phyloP scores from a whole-genome alignment of 2,113 vertebrate genomes.

The Leucoraja erinaceus region DNA sequence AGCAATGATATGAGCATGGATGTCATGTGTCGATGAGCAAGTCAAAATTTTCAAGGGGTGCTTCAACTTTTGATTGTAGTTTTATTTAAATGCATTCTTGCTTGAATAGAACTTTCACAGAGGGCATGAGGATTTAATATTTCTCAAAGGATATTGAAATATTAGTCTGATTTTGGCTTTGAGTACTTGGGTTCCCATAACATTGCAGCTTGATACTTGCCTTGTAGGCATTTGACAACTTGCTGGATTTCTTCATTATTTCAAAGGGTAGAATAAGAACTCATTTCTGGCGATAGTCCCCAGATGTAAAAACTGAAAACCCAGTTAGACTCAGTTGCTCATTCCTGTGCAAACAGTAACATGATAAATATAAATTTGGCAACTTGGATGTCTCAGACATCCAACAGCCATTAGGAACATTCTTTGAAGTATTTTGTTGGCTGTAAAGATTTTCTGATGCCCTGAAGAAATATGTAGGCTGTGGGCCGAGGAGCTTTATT shows the following conservation, averaged over 20 bases:
- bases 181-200: neutral
- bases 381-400: neutral
- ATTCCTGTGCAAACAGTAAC: neutral
- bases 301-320: neutral
- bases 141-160: neutral
- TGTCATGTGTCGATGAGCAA: neutral
- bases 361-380: neutral
- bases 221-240: neutral
- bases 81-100: neutral
- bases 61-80: neutral
- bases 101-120: neutral
- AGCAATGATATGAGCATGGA: neutral
- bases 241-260: neutral
- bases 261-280: neutral
- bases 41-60: neutral
- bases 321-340: neutral
- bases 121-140: neutral
- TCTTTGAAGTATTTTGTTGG: too few species aligned
- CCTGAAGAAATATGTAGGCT: too few species aligned
- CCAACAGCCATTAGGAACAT: neutral
- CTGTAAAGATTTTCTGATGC: too few species aligned
- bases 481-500: too few species aligned
- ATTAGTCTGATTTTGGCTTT: neutral
- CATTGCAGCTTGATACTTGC: neutral
- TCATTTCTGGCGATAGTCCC: neutral